These are phyloP conservation scores for Syngnathus acus DNA, from an alignment of 2,797 vertebrate species.

Conservation along the genomic window DNA sequence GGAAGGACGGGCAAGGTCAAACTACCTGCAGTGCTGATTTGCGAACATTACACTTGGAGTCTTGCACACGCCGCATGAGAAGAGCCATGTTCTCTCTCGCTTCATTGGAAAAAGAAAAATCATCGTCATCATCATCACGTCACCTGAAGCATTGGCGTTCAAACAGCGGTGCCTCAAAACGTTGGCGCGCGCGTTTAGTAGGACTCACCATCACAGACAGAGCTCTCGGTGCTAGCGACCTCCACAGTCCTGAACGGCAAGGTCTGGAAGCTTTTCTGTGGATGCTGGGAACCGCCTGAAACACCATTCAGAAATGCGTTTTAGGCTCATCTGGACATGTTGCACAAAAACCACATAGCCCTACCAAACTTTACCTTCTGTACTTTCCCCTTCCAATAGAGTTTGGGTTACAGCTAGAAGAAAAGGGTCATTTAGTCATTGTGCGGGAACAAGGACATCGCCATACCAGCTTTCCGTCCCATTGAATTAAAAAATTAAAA, in stretches of 20 bases:
- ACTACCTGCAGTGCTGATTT: conserved; percentile 89
- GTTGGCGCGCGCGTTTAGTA: too few relatives aligned
- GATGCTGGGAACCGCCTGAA: conserved; percentile 38
- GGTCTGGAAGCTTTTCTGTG: conserved; percentile 54
- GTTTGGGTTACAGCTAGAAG: conserved; percentile 52
- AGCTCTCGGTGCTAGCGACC: conserved; percentile 43
- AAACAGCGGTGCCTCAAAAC: background rate
- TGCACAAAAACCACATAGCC: too few relatives aligned
- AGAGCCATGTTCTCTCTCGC: conserved; percentile 74
- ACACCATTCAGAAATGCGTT: conserved; percentile 1
- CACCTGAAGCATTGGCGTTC: too few relatives aligned
- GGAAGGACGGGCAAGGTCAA: background rate
- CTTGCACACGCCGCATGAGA: conserved; percentile 71
- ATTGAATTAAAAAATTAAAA: background rate
- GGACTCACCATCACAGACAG: conserved; percentile 57
- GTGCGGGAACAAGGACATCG: background rate
- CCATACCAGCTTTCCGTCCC: background rate
- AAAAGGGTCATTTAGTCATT: background rate
- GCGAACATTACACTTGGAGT: conserved; percentile 82
- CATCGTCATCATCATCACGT: too few relatives aligned
- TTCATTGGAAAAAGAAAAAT: conserved; percentile 33
- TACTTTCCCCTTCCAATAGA: conserved; percentile 43
- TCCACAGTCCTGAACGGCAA: conserved; percentile 71
- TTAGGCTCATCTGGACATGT: too few relatives aligned
- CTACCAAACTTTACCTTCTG: conserved; percentile 50